These are phyloP conservation scores for Stegophylla sp. DNA, from an alignment of 2,888 invertebrate species.

Conservation along the genomic window DNA sequence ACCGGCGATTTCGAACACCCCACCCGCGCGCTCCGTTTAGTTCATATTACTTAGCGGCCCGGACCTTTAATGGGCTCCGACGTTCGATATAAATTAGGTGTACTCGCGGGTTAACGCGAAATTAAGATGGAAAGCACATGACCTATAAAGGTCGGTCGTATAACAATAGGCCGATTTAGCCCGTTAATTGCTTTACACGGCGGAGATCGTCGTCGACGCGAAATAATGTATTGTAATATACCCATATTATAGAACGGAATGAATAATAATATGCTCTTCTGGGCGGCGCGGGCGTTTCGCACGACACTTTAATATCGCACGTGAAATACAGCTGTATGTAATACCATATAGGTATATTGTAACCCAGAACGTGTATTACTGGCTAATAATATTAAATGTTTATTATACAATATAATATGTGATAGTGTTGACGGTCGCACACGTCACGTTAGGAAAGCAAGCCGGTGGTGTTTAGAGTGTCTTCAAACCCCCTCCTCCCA, in stretches of 20 bases:
- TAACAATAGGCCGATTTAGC: slow-evolving; percentile 40
- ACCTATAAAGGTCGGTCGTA: slow-evolving; percentile 46
- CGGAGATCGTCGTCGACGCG: slow-evolving; percentile 19
- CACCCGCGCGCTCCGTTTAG: not conserved
- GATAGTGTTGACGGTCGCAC: no score
- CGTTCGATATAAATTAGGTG: slow-evolving; percentile 41
- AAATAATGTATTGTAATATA: no score
- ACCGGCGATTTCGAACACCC: not conserved
- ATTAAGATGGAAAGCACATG: slow-evolving; percentile 39
- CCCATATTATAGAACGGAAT: no score
- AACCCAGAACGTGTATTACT: no score
- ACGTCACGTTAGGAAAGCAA: no score
- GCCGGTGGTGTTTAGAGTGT: no score
- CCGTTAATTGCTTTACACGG: slow-evolving; percentile 45
- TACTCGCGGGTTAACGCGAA: not conserved
- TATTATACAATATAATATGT: no score
- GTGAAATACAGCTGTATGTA: no score
- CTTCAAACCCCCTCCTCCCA: no score
- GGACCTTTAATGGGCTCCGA: slow-evolving; percentile 20
- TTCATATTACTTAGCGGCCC: slow-evolving; percentile 5
- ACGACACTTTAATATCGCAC: not conserved
- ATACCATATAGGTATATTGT: no score
- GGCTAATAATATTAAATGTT: no score
- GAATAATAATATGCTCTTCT: not conserved
- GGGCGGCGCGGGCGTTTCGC: not conserved